Base-by-base conservation (phyloP, 2,888 invertebrate genomes). In the Deilephila porcellus region DNA sequence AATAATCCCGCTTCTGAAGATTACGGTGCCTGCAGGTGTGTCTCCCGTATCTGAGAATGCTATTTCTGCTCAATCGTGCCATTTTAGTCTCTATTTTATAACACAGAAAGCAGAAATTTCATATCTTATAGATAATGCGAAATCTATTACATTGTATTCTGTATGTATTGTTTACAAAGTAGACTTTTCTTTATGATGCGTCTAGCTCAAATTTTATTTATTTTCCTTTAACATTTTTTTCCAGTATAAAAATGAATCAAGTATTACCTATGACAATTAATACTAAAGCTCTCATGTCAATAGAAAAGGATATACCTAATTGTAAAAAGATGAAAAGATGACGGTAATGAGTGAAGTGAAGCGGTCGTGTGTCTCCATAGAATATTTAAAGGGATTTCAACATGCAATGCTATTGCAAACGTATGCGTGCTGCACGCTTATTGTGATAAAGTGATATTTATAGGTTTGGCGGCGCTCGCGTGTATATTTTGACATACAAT, bases 21-120 rank as follows among this genome's bases (percentile, higher is more conserved):
- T 88, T 89, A 89, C 81, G 82, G 80, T 82, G 86, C 85, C 84
- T 85, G 81, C 85, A 89, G 89, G 90, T 90, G 88, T 85, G 87
- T 87, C 83, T 85, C 81, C 79, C 82, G 77, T 82, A 86, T 85
- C 83, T 79, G 74, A 86, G 80, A 85, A 84, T 78, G 79, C 74
- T 77, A 74, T 73, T 64, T 17, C 17, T 52, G 32, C 67, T 67
- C 29, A 14, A 34, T 63, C 73, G 75, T 32, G 14, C 72, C 70
- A 85, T 83, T 82, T 71, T 79, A 73, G 70, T 71, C 80, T 83
- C 81, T 89, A 81, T 79, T 71, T 6, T 34, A 11, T 70, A 56
- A 5, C n/a, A 2, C 17, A 75, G 70, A 86, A 77, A 79, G 82
- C 80, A 75, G 76, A 71, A 56, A 83, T 83, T 82, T 32, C 72